These are phyloP conservation scores for Radopholus similis DNA, from an alignment of 1,140 invertebrate genomes.

Conservation along the genomic window DNA sequence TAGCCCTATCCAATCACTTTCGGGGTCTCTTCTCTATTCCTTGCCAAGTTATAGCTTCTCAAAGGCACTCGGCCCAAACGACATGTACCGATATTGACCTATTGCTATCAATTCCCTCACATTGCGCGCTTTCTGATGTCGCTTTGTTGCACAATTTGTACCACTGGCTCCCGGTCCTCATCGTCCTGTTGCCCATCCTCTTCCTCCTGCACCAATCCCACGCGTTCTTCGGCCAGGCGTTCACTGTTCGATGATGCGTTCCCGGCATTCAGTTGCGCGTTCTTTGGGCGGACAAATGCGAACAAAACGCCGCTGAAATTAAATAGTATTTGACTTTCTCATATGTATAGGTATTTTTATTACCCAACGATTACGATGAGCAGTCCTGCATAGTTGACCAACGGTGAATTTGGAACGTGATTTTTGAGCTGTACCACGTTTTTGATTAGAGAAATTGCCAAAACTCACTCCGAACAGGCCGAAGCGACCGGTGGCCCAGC, in stretches of 20 bases:
- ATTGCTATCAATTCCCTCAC: too few species aligned
- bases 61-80: too few species aligned
- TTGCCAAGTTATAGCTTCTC: too few species aligned
- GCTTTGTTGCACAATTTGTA: not conserved
- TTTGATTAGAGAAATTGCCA: not conserved
- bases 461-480: constrained; percentile 60
- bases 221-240: not conserved
- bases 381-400: constrained; percentile 62
- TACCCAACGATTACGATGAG: constrained; percentile 60
- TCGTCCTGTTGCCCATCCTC: not conserved
- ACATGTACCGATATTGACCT: too few species aligned
- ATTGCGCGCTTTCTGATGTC: not conserved
- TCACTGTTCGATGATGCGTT: constrained; percentile 1
- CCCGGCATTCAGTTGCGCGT: too few species aligned
- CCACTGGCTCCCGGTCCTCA: not conserved
- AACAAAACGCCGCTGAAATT: constrained; percentile 42
- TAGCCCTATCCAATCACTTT: not conserved
- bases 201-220: not conserved
- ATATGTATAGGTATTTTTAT: not conserved
- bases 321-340: not conserved
- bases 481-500: constrained; percentile 63
- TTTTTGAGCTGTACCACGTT: constrained; percentile 36
- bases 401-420: constrained; percentile 44
- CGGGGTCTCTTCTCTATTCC: too few species aligned
- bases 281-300: constrained; percentile 29